Evolutionary conservation across 2,888 invertebrate genomes (phyloP).

Genomic region (Ochropacha duplaris): DNA sequence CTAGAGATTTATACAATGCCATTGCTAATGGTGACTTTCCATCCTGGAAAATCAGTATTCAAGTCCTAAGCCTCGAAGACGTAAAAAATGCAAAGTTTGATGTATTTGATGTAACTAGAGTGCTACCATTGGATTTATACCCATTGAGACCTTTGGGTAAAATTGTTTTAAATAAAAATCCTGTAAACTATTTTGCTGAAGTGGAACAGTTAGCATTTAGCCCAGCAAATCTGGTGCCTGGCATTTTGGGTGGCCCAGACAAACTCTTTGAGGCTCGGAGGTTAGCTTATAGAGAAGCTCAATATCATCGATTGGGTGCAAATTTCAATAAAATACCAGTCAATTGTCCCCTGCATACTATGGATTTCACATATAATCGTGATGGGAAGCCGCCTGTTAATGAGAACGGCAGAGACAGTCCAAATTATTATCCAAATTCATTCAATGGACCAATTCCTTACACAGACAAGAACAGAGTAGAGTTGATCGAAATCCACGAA

Average conservation of each 20-base stretch:
- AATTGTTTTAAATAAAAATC: constrained; percentile 90
- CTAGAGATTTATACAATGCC: constrained; percentile 92
- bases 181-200: constrained; percentile 77
- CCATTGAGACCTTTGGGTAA: constrained; percentile 91
- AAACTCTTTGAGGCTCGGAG: neutral
- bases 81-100: constrained; percentile 88
- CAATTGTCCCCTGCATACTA: neutral
- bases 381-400: neutral
- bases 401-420: constrained; percentile 83
- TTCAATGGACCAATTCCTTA: constrained; percentile 89
- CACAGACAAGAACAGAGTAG: constrained; percentile 77
- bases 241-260: neutral
- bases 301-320: constrained; percentile 20
- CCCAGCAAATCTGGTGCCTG: constrained; percentile 1
- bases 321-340: constrained; percentile 9
- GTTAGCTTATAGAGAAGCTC: constrained; percentile 11
- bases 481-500: constrained; percentile 76
- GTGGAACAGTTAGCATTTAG: constrained; percentile 2
- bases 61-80: constrained; percentile 90
- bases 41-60: constrained; percentile 89
- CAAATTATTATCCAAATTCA: constrained; percentile 96
- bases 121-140: constrained; percentile 91
- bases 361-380: constrained; percentile 64
- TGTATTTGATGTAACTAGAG: constrained; percentile 94
- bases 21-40: constrained; percentile 88